Percentiles rank a stretch among this genome's conserved stretches.
phyloP scores from a whole-genome alignment of 2,888 invertebrate genomes.

The Archaeoteleia sp. region DNA sequence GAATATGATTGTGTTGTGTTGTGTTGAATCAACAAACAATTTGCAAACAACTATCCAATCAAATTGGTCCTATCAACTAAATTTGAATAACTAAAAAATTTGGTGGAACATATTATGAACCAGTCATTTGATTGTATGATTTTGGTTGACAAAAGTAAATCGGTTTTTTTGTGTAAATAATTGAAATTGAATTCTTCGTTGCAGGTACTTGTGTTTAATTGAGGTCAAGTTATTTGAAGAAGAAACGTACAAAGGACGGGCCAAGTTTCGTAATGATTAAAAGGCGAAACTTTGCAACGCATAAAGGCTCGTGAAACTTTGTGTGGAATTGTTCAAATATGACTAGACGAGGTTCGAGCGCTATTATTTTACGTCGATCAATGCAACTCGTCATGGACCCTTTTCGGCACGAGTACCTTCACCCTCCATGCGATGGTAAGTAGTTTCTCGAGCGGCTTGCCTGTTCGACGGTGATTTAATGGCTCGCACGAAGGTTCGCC shows the following conservation, averaged over 20 bases:
- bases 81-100: too few species aligned
- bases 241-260: constrained; percentile 30
- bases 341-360: constrained; percentile 31
- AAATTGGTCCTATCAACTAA: too few species aligned
- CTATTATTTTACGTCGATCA: constrained; percentile 52
- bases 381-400: constrained; percentile 52
- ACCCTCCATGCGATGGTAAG: constrained; percentile 37
- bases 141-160: too few species aligned
- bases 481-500: constrained; percentile 30
- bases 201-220: constrained; percentile 23
- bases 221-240: constrained; percentile 25
- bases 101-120: too few species aligned
- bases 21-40: too few species aligned
- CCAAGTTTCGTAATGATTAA: constrained; percentile 24
- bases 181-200: too few species aligned
- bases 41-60: too few species aligned
- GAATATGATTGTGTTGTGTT: too few species aligned
- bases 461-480: constrained; percentile 49
- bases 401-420: constrained; percentile 37
- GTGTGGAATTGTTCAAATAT: constrained; percentile 43
- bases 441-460: constrained; percentile 42
- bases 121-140: too few species aligned
- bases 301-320: constrained; percentile 44
- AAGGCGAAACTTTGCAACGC: constrained; percentile 36
- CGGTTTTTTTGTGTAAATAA: too few species aligned